phyloP scores from a whole-genome alignment of 2,888 invertebrate genomes.

The Palloptera scutellata region DNA sequence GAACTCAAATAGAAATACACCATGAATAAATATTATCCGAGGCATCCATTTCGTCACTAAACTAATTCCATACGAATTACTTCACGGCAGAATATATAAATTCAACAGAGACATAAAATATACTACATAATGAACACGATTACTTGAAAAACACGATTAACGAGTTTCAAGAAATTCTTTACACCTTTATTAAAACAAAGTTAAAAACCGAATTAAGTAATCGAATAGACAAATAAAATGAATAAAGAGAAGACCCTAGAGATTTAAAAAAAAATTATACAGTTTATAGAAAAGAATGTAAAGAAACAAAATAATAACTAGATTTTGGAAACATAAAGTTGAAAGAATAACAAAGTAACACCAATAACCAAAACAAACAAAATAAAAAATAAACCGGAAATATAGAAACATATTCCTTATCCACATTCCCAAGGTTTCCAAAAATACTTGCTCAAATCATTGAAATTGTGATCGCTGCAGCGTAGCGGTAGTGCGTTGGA shows the following conservation, averaged over 20 bases:
- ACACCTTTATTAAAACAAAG: too few species aligned
- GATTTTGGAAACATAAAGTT: constrained; percentile 21
- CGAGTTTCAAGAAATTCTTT: constrained; percentile 25
- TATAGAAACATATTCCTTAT: not conserved
- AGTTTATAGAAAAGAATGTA: constrained; percentile 24
- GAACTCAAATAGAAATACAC: constrained; percentile 15
- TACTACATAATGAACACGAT: too few species aligned
- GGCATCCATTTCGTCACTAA: constrained; percentile 19
- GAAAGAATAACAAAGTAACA: constrained; percentile 19
- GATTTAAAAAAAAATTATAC: constrained; percentile 6
- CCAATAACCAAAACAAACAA: constrained; percentile 10
- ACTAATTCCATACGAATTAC: constrained; percentile 16
- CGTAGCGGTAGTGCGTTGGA: too few species aligned
- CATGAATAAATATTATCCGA: constrained; percentile 26
- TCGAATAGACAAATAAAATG: too few species aligned
- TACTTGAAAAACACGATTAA: too few species aligned
- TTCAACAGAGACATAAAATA: constrained; percentile 9
- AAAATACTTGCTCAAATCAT: constrained; percentile 3
- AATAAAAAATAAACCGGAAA: not conserved
- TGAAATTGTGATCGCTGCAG: not conserved
- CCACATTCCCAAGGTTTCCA: not conserved
- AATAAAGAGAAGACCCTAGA: constrained; percentile 9
- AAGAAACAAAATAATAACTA: constrained; percentile 25
- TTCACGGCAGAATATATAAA: constrained; percentile 17
- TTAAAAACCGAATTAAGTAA: too few species aligned